Evolutionary conservation across 1,140 invertebrate genomes (phyloP).

Genomic region (Meloidogyne floridensis): DNA sequence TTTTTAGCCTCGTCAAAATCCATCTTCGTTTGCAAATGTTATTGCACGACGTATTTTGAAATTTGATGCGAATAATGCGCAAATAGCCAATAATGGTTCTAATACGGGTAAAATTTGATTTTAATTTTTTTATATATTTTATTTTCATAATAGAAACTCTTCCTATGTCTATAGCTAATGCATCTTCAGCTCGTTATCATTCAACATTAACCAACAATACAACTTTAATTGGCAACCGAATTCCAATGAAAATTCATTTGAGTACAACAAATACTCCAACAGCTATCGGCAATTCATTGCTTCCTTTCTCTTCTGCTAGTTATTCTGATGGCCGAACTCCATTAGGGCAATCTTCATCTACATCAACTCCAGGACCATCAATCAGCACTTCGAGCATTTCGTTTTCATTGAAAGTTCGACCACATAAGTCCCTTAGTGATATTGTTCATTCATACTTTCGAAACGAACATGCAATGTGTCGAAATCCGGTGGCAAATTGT

Average conservation of each 20-base stretch:
- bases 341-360: not conserved
- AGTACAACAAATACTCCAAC: not conserved
- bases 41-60: conserved; percentile 25
- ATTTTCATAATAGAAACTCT: not conserved
- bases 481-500: conserved; percentile 71
- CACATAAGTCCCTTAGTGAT: conserved; percentile 50
- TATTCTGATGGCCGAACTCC: not conserved
- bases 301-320: conserved; percentile 8
- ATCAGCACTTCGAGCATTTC: conserved; percentile 5
- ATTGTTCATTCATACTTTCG: conserved; percentile 67
- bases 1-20: conserved; percentile 39
- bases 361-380: not conserved
- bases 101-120: not conserved
- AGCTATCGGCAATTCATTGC: not conserved
- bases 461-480: conserved; percentile 76
- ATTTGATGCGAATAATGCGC: not conserved
- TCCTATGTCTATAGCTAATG: not conserved
- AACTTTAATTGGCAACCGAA: not conserved
- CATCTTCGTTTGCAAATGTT: conserved; percentile 21
- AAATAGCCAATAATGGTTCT: not conserved
- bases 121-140: not conserved
- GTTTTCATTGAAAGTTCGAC: conserved; percentile 39
- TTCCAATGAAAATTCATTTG: conserved; percentile 17
- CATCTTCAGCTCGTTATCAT: conserved; percentile 9
- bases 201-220: conserved; percentile 6